Evolutionary conservation across 2,888 invertebrate species (phyloP), one percentile per base, ranked within the genome.

Genomic region (Eristalinus sepulchralis): DNA sequence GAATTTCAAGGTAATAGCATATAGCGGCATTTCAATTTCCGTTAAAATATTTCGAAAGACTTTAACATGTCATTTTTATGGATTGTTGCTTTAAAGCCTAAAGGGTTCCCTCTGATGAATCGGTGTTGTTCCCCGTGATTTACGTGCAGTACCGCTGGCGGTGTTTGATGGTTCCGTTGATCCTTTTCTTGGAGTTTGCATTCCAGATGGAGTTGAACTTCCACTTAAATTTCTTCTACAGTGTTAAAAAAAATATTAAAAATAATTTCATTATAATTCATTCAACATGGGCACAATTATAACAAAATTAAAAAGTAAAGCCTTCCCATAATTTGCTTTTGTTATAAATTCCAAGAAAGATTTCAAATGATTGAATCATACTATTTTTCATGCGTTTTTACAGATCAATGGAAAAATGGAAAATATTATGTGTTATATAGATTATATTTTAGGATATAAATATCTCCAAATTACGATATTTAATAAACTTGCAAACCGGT

Each of bases 41-140:
- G 57, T 57, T 4, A 85, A 77, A 73, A 77, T 62, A 64, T 73
- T 22, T 73, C 39, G 62, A 77, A 78, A 39, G 70, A 78, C 27
- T 5, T 47, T 17, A 47, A 47, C 17, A 47, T 47, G 17, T 47
- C 8, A 8, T 17, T 47, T 17, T 47, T 47, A 39, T 1, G 47
- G 47, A 47, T 47, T 76, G 71, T 77, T 84, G 68, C 55, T 59
- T 86, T 95, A 96, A 88, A 96, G 94, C 93, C 96, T 94, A 94
- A 96, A 96, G 89, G 96, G 96, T 93, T 95, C 96, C 90, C 95
- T 95, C 92, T 92, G 92, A 83, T 92, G 91, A 36, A 92, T 91
- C 64, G 93, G 93, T 75, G 93, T 93, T 66, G 92, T 91, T 31
- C 93, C 93, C 33, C 93, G 92, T 62, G 92, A 90, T 88, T 92